These are phyloP conservation scores for Goniozus legneri DNA, from an alignment of 1,140 invertebrate genomes.

Conservation along the genomic window DNA sequence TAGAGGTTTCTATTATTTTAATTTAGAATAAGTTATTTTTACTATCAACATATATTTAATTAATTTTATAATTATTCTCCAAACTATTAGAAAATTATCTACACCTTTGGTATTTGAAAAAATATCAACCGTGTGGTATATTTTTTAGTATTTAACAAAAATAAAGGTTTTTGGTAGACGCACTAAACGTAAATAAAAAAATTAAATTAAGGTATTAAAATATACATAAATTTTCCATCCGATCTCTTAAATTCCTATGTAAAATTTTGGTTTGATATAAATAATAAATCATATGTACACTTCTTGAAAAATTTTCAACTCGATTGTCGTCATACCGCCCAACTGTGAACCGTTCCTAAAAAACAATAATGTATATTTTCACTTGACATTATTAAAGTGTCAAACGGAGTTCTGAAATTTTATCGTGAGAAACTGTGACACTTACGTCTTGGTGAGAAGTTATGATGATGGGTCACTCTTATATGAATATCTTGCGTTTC, in stretches of 20 bases:
- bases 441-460: conserved; percentile 53
- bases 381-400: no score
- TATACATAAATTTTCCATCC: conserved; percentile 16
- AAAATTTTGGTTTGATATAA: conserved; percentile 30
- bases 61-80: not conserved
- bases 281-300: conserved; percentile 20
- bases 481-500: conserved; percentile 57
- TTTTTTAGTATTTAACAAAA: no score
- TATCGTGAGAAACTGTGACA: conserved; percentile 15
- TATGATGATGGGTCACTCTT: conserved; percentile 54
- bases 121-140: no score
- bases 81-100: no score
- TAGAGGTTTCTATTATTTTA: no score
- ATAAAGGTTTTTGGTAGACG: no score
- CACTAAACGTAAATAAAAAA: conserved; percentile 33
- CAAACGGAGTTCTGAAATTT: no score
- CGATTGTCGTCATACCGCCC: conserved; percentile 46
- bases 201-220: conserved; percentile 27
- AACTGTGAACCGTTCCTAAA: conserved; percentile 50
- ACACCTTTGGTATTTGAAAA: no score
- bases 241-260: conserved; percentile 19
- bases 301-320: conserved; percentile 25
- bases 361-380: conserved; percentile 21
- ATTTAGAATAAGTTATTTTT: not conserved
- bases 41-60: not conserved